Base-by-base conservation (phyloP, 2,797 vertebrate genomes). In the Echiichthys vipera region DNA sequence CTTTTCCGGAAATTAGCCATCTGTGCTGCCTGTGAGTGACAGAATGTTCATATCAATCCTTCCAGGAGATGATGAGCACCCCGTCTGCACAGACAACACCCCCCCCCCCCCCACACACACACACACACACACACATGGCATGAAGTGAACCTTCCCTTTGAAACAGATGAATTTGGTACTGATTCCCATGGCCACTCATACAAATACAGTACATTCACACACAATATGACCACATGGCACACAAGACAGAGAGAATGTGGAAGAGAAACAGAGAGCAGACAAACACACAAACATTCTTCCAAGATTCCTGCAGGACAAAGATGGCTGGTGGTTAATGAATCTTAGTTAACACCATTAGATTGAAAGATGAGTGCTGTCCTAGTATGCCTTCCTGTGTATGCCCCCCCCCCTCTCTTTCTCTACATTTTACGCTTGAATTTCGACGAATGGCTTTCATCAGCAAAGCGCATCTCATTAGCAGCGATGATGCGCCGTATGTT, bases 1-100 rank as follows among this genome's bases (percentile, higher is more conserved):
- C 90, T 93, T 92, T 91, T 91, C 87, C 92, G 92, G 92, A 94
- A 93, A 94, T 94, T 94, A 93, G 92, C 93, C 93, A 94, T 94
- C 93, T 94, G 93, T 93, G 92, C 92, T 90, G 90, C 89, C 91
- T 82, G 83, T 93, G 92, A 93, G 91, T 93, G 92, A 93, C 93
- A 94, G 93, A 94, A 93, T 92, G 93, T 92, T 93, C 92, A 91
- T 92, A 93, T 94, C 93, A 94, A 93, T 93, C 91, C 90, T 93
- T 93, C 92, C 92, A 93, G 92, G 91, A 93, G 91, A 93, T 93
- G 93, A 91, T 93, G 91, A 93, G 91, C 86, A 88, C 84, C 88
- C 90, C 84, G 87, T 91, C 91, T 92, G 91, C 90, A 90, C 85
- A 83, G 81, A 85, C 84, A 86, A 88, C 89, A 88, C 90, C 78